Conservation (phyloP, 2,797 vertebrate genomes). For the Oryzias dopingdopingensis region DNA sequence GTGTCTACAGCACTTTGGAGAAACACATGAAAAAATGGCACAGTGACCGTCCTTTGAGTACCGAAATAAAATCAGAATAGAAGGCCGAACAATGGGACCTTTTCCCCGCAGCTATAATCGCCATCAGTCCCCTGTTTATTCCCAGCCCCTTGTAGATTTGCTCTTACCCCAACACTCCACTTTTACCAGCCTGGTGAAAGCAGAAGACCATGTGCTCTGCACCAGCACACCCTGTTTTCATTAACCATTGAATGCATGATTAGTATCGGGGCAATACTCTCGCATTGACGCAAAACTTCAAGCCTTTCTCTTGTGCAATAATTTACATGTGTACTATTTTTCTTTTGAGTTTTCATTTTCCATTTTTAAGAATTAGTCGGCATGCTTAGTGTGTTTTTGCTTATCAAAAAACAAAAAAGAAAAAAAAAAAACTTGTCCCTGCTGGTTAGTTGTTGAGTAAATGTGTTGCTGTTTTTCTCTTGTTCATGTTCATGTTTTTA, state of each 20-base stretch:
- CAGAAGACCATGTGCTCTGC: slow-evolving; percentile 93
- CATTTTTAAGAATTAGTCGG: slow-evolving; percentile 90
- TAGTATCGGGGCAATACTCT: slow-evolving; percentile 99
- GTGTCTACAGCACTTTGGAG: slow-evolving; percentile 99
- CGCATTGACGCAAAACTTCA: slow-evolving; percentile 99
- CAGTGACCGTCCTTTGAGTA: slow-evolving; percentile 99
- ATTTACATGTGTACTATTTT: slow-evolving; percentile 99
- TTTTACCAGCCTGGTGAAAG: slow-evolving; percentile 92
- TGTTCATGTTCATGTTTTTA: slow-evolving; percentile 89
- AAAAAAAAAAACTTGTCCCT: slow-evolving; percentile 85
- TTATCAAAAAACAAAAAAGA: slow-evolving; percentile 84
- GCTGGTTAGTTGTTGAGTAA: slow-evolving; percentile 98
- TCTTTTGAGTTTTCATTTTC: slow-evolving; percentile 81
- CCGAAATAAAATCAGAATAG: slow-evolving; percentile 99
- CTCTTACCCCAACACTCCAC: slow-evolving; percentile 73
- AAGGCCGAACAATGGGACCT: slow-evolving; percentile 84
- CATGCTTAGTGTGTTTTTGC: slow-evolving; percentile 99
- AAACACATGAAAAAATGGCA: slow-evolving; percentile 99
- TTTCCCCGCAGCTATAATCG: slow-evolving; percentile 59
- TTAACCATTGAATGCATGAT: slow-evolving; percentile 99
- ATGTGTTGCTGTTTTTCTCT: slow-evolving; percentile 94
- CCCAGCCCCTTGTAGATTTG: slow-evolving; percentile 84
- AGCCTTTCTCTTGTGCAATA: slow-evolving; percentile 99
- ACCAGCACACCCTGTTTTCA: slow-evolving; percentile 94
- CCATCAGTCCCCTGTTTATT: slow-evolving; percentile 68